Conservation (phyloP, 2,888 invertebrate species). For the Andrena praecox region DNA sequence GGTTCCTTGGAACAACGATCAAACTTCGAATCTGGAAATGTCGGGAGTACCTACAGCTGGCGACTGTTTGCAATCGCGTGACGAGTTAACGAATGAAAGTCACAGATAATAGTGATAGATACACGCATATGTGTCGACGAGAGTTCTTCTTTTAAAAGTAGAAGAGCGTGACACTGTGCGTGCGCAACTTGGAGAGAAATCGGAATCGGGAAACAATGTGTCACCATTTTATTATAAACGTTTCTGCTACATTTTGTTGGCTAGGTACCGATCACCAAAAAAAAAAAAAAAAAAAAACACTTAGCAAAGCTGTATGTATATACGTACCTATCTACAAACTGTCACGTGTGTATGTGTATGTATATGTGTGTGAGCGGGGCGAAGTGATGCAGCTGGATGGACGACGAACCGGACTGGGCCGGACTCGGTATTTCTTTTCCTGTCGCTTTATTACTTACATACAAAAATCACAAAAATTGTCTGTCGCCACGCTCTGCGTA, state of each 20-base stretch:
- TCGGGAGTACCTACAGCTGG: too few relatives aligned
- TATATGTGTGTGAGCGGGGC: slow-evolving; percentile 59
- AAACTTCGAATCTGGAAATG: too few relatives aligned
- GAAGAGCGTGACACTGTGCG: slow-evolving; percentile 2
- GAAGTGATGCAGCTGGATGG: slow-evolving; percentile 66
- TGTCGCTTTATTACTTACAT: slow-evolving; percentile 51
- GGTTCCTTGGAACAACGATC: too few relatives aligned
- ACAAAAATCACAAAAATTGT: slow-evolving; percentile 68
- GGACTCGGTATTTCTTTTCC: slow-evolving; percentile 24
- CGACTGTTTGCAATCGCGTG: too few relatives aligned
- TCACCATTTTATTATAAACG: slow-evolving; percentile 85
- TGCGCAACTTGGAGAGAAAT: slow-evolving; percentile 60
- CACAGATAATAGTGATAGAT: too few relatives aligned
- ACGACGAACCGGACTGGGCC: slow-evolving; percentile 56
- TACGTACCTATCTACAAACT: slow-evolving; percentile 83
- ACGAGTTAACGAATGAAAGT: too few relatives aligned
- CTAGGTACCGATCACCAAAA: slow-evolving; percentile 85
- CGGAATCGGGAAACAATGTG: slow-evolving; percentile 82
- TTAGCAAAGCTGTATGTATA: slow-evolving; percentile 83
- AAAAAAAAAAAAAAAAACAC: slow-evolving; percentile 82
- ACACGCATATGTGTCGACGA: too few relatives aligned
- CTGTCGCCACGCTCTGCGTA: slow-evolving; percentile 19
- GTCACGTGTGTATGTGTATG: slow-evolving; percentile 67
- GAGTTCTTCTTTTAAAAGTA: background rate
- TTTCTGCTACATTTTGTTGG: slow-evolving; percentile 84